Evolutionary conservation across 2,888 invertebrate genomes (phyloP).

Genomic region (Tinea trinotella): DNA sequence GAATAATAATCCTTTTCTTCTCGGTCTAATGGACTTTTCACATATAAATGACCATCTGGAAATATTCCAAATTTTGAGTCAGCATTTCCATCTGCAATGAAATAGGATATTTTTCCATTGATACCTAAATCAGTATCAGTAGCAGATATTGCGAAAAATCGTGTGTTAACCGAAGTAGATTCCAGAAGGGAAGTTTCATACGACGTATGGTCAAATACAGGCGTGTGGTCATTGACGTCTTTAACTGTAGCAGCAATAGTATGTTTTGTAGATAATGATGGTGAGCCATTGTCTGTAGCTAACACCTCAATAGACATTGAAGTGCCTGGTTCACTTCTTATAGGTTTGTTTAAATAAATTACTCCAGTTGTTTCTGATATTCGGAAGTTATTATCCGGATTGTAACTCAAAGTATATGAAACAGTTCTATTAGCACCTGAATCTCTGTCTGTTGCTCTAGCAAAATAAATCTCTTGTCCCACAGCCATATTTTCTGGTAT

Average conservation of each 20-base stretch:
- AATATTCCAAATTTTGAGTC: slow-evolving; percentile 94
- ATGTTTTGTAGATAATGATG: slow-evolving; percentile 82
- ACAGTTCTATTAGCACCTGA: slow-evolving; percentile 90
- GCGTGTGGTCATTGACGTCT: slow-evolving; percentile 96
- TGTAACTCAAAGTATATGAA: slow-evolving; percentile 84
- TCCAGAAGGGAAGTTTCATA: slow-evolving; percentile 94
- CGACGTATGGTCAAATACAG: slow-evolving; percentile 91
- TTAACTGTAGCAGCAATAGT: slow-evolving; percentile 80
- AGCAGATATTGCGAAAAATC: slow-evolving; percentile 92
- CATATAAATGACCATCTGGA: slow-evolving; percentile 93
- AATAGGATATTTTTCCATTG: slow-evolving; percentile 86
- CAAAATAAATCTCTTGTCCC: slow-evolving; percentile 92
- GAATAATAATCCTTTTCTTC: slow-evolving; percentile 95
- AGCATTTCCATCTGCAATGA: slow-evolving; percentile 88
- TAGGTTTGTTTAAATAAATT: slow-evolving; percentile 86
- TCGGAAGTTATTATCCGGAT: slow-evolving; percentile 85
- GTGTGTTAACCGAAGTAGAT: slow-evolving; percentile 90
- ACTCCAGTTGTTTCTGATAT: slow-evolving; percentile 91
- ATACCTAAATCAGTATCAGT: slow-evolving; percentile 88
- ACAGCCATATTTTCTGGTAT: slow-evolving; percentile 93
- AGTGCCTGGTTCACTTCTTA: slow-evolving; percentile 81
- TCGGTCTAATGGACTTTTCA: slow-evolving; percentile 87
- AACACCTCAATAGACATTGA: slow-evolving; percentile 82
- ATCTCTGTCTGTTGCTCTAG: slow-evolving; percentile 89
- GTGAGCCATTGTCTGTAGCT: slow-evolving; percentile 87